Evolutionary conservation across 2,797 vertebrate species (phyloP).

Genomic region (Neosilurus hyrtlii): DNA sequence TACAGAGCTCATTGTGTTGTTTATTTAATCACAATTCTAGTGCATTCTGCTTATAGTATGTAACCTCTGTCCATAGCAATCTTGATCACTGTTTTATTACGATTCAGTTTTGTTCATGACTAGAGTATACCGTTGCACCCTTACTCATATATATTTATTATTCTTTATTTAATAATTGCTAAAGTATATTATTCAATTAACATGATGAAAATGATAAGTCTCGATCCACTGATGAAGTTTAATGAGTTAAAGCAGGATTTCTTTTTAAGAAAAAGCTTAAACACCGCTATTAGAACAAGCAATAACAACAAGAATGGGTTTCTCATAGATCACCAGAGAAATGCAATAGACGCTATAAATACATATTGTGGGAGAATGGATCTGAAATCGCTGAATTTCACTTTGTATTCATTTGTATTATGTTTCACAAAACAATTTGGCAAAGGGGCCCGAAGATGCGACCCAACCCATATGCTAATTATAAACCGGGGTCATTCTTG

Average conservation of each 20-base stretch:
- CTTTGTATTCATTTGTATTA: too few species aligned
- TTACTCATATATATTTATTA: too few species aligned
- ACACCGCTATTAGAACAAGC: not conserved
- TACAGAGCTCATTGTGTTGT: not conserved
- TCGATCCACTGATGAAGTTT: not conserved
- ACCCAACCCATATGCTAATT: slow-evolving; percentile 32
- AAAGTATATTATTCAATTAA: not conserved
- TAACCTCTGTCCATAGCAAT: too few species aligned
- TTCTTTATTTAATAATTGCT: not conserved
- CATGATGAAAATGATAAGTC: not conserved
- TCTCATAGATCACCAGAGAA: not conserved
- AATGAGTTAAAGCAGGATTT: too few species aligned
- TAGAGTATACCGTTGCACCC: not conserved
- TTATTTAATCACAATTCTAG: not conserved
- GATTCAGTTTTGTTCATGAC: not conserved
- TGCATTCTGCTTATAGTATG: too few species aligned
- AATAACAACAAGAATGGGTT: not conserved
- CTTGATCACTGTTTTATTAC: too few species aligned
- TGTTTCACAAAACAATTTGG: not conserved
- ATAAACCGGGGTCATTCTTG: slow-evolving; percentile 37
- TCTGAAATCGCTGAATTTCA: not conserved
- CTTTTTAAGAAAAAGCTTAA: too few species aligned
- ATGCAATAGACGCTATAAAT: not conserved
- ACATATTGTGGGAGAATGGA: not conserved
- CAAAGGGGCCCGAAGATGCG: slow-evolving; percentile 11